Base-by-base conservation (phyloP, 2,113 vertebrate species). In the Perca fluviatilis region DNA sequence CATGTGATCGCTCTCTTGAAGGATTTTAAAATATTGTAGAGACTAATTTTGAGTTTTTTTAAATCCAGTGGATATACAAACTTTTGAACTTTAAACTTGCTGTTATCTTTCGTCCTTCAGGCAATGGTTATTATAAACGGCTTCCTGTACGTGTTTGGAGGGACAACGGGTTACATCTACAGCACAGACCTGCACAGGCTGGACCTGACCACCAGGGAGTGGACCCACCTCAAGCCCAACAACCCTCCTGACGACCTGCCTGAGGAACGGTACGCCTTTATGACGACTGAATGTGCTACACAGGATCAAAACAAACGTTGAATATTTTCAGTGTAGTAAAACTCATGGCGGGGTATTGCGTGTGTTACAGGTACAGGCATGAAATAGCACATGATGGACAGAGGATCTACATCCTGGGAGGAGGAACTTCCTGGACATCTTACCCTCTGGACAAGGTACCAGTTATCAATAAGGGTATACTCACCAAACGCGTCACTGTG, bases 41-140 rank as follows among this genome's bases (percentile, higher is more conserved):
- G 19, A 25, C 10, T 6, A 6, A 4, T 19, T 49, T 40, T 10
- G 40, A 40, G 40, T 6, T 68, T 51, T 51, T 58, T 27, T 13
- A 8, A 4, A 23, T 74, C 30, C 10, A 21, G 16, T 14, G 5
- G 14, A 43, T 65, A 8, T 25, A 51, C 14, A 50, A 15, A 65
- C 3, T 40, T 47, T 36, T 60, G 21, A 57, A 57, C 15, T 43
- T 36, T 60, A 27, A 57, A 57, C 15, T 43, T 0, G 4, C 10
- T 74, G 12, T 11, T 10, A 19, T 82, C 46, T 83, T 64, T 51
- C 30, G 46, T 43, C 25, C 23, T 63, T 49, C 82, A 99, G 98
- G 98, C 98, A 3, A 99, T 99, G 98, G 97, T 97, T 74, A 99
- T 99, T 88, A 99, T 99, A 93, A 98, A 98, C 0, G 97, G 98